Percentiles rank a stretch among this genome's conserved stretches.
Conservation (phyloP, 1,140 invertebrate genomes). For the Drosophila biarmipes region DNA sequence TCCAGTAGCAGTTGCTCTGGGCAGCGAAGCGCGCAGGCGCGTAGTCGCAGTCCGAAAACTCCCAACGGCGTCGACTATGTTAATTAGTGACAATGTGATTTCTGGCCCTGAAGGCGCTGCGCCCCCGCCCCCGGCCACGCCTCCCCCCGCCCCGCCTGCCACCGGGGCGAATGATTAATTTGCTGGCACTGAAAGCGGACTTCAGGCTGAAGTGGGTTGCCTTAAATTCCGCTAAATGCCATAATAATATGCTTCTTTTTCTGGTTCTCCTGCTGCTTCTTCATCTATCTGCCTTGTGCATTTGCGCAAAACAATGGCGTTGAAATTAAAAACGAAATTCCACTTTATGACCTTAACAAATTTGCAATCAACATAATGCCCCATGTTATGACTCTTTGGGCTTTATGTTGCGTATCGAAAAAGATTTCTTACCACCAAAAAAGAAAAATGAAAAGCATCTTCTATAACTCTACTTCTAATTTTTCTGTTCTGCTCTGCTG, state of each 20-base stretch:
- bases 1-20: conserved; percentile 53
- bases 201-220: conserved; percentile 55
- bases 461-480: conserved; percentile 4
- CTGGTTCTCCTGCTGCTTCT: conserved; percentile 21
- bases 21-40: conserved; percentile 76
- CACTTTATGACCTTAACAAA: conserved; percentile 82
- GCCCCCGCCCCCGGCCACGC: conserved; percentile 18
- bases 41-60: conserved; percentile 69
- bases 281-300: conserved; percentile 14
- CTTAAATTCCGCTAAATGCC: conserved; percentile 81
- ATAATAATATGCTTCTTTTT: conserved; percentile 69
- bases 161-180: conserved; percentile 73
- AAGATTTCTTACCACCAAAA: conserved; percentile 36
- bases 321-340: conserved; percentile 82
- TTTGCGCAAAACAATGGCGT: conserved; percentile 70
- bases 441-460: background rate
- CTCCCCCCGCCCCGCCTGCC: conserved; percentile 1
- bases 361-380: conserved; percentile 81
- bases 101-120: conserved; percentile 65
- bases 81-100: conserved; percentile 82
- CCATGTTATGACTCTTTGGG: conserved; percentile 69
- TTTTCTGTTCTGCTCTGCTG: conserved; percentile 65
- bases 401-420: conserved; percentile 57
- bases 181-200: conserved; percentile 53
- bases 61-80: conserved; percentile 69